A percentile compares a stretch with the other conserved stretches of the same genome.
These are phyloP conservation scores for Falco novaeseelandiae DNA, from an alignment of 2,797 vertebrate genomes.

Conservation along the genomic window DNA sequence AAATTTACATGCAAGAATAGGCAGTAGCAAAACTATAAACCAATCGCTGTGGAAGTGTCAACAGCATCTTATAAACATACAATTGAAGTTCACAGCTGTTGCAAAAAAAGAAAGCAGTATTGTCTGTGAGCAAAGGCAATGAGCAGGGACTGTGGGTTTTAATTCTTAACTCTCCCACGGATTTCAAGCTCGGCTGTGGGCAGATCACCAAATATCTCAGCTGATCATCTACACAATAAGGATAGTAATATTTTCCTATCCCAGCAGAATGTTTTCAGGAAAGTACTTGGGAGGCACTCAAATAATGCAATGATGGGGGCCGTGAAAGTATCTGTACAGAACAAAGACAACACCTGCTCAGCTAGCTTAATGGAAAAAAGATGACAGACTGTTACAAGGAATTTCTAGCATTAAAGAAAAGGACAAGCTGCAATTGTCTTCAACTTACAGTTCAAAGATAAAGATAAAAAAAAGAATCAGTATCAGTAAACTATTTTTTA, in stretches of 20 bases:
- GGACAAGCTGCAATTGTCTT: not conserved
- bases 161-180: conserved; percentile 30
- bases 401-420: not conserved
- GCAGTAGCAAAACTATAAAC: not conserved
- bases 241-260: conserved; percentile 25
- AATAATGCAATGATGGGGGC: not conserved
- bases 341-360: conserved; percentile 46
- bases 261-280: conserved; percentile 45
- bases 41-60: not conserved
- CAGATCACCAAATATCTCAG: conserved; percentile 64
- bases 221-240: conserved; percentile 60
- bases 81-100: conserved; percentile 32
- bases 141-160: conserved; percentile 17
- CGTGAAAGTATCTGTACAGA: conserved; percentile 8
- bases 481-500: not conserved
- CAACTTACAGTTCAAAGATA: not conserved
- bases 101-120: not conserved
- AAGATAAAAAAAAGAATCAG: not conserved
- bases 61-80: not conserved
- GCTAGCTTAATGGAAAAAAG: conserved; percentile 38
- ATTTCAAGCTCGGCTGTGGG: not conserved
- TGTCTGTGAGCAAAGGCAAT: not conserved
- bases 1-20: not conserved
- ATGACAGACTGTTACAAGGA: not conserved
- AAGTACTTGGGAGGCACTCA: conserved; percentile 14